Evolutionary conservation across 2,797 vertebrate species (phyloP).

Genomic region (Pangasius djambal): DNA sequence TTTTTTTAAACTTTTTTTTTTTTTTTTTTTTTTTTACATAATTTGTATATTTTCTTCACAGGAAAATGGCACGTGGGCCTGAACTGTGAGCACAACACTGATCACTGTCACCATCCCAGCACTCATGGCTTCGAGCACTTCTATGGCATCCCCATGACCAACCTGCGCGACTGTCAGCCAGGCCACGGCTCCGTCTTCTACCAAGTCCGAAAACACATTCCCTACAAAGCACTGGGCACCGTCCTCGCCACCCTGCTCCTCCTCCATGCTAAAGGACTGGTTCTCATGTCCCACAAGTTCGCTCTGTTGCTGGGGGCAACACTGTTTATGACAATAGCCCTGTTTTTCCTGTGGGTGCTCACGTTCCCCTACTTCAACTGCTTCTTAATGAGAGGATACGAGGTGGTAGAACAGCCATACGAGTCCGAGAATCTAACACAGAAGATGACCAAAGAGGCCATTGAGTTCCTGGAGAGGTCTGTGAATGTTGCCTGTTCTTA

Average conservation of each 20-base stretch:
- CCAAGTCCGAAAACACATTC: constrained; percentile 47
- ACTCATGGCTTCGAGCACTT: constrained; percentile 88
- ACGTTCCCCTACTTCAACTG: constrained; percentile 82
- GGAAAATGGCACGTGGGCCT: constrained; percentile 94
- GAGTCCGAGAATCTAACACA: constrained; percentile 81
- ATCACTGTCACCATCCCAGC: constrained; percentile 89
- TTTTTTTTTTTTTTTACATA: background rate
- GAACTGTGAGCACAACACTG: constrained; percentile 76
- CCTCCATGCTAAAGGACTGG: constrained; percentile 60
- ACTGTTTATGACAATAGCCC: background rate
- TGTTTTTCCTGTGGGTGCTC: constrained; percentile 65
- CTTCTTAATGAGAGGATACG: constrained; percentile 80
- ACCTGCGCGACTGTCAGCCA: constrained; percentile 84
- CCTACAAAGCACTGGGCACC: constrained; percentile 46
- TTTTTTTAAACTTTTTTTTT: background rate
- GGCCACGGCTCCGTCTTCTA: constrained; percentile 79
- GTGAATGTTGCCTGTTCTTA: background rate
- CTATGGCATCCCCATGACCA: constrained; percentile 83
- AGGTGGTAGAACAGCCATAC: constrained; percentile 82
- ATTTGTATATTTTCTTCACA: constrained; percentile 54
- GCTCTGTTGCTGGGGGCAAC: constrained; percentile 51
- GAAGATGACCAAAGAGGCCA: constrained; percentile 79
- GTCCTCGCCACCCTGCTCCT: constrained; percentile 61
- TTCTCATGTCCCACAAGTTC: constrained; percentile 55
- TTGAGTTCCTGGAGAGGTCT: constrained; percentile 80